Evolutionary conservation across 2,888 invertebrate genomes (phyloP).

Genomic region (Lissonota sp.): DNA sequence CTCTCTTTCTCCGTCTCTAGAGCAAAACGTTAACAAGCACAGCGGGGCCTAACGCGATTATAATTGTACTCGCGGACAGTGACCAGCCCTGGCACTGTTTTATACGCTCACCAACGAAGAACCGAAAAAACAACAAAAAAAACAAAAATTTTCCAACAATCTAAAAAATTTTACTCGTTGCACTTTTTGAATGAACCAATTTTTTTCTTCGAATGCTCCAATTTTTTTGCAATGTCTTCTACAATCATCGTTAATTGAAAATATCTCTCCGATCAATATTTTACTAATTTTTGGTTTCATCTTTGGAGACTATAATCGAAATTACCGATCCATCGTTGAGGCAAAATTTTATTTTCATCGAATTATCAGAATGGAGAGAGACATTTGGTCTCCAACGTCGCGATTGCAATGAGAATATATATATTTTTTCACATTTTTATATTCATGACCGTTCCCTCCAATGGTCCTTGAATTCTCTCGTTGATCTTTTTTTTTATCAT

Average conservation of each 20-base stretch:
- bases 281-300: too few relatives aligned
- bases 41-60: conserved; percentile 50
- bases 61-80: conserved; percentile 39
- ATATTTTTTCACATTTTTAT: conserved; percentile 62
- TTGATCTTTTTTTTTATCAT: background rate
- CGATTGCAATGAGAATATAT: background rate
- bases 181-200: too few relatives aligned
- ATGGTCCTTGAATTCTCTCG: background rate
- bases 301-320: too few relatives aligned
- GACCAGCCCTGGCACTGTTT: conserved; percentile 34
- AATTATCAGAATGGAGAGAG: conserved; percentile 37
- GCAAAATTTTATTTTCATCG: too few relatives aligned
- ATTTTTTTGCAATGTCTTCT: conserved; percentile 46
- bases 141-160: background rate
- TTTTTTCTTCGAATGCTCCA: background rate
- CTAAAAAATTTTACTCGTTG: too few relatives aligned
- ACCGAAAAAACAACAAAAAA: too few relatives aligned
- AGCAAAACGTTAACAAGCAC: conserved; percentile 13
- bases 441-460: conserved; percentile 45
- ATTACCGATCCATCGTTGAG: too few relatives aligned
- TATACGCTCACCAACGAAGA: too few relatives aligned
- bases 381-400: background rate
- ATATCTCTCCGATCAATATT: too few relatives aligned
- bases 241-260: background rate
- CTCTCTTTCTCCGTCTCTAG: too few relatives aligned